Percentiles rank a stretch among this genome's conserved stretches.
Evolutionary conservation across 2,113 vertebrate genomes (phyloP).

Genomic region (Tachysurus vachellii): DNA sequence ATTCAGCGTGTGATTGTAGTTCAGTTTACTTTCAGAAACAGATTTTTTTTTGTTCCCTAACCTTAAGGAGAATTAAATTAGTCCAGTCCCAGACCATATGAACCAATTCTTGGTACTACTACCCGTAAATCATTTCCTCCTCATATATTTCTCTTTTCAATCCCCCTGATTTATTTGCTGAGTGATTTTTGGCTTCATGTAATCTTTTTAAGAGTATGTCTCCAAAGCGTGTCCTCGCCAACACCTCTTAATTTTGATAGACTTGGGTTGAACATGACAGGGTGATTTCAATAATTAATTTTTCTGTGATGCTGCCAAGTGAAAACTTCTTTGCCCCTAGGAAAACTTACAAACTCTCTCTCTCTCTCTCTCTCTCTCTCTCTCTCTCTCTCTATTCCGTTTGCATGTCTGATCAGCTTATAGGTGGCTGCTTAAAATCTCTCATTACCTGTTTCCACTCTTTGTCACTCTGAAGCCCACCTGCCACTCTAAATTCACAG

Average conservation of each 20-base stretch:
- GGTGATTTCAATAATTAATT: constrained; percentile 81
- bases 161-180: background rate
- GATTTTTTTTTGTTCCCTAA: background rate
- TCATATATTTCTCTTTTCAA: background rate
- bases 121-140: background rate
- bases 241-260: constrained; percentile 59
- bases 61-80: background rate
- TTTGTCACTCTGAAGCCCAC: background rate
- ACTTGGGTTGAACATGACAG: constrained; percentile 63
- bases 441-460: constrained; percentile 33
- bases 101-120: background rate
- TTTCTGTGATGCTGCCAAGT: constrained; percentile 79
- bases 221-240: constrained; percentile 49
- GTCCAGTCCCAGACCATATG: background rate
- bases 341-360: constrained; percentile 66
- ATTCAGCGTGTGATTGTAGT: background rate
- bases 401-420: constrained; percentile 39
- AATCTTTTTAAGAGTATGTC: constrained; percentile 46
- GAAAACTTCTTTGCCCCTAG: constrained; percentile 70
- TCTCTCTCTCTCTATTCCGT: constrained; percentile 3
- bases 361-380: constrained; percentile 45
- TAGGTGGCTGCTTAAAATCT: constrained; percentile 32
- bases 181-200: constrained; percentile 18
- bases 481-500: constrained; percentile 10
- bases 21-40: background rate